A percentile compares a stretch with the other conserved stretches of the same genome.
Evolutionary conservation across 2,888 invertebrate species (phyloP).

Genomic region (Oeneis ivallda): DNA sequence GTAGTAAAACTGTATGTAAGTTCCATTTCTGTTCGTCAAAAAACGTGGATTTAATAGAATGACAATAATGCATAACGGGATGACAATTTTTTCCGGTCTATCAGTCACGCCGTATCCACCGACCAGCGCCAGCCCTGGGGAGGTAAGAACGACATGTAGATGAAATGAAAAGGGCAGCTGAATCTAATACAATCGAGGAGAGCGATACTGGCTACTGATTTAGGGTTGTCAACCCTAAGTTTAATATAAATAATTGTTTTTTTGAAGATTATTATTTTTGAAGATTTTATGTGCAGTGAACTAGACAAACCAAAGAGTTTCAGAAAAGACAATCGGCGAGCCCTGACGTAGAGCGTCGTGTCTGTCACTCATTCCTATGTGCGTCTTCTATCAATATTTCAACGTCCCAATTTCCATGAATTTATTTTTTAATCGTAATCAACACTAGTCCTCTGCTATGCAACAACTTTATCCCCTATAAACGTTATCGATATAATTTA

Average conservation of each 20-base stretch:
- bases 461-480: constrained; percentile 6
- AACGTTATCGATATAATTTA: constrained; percentile 17
- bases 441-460: not conserved
- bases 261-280: no score
- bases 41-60: not conserved
- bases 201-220: constrained; percentile 68
- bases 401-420: not conserved
- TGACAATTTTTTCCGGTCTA: constrained; percentile 28
- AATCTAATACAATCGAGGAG: constrained; percentile 81
- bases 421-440: not conserved
- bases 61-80: constrained; percentile 12
- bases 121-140: constrained; percentile 62
- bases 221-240: constrained; percentile 59
- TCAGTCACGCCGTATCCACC: constrained; percentile 59
- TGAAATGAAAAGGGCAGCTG: constrained; percentile 82
- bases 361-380: no score
- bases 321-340: no score
- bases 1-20: not conserved
- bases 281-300: no score
- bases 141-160: constrained; percentile 75
- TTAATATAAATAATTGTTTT: no score
- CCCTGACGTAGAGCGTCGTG: no score
- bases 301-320: no score
- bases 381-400: no score
- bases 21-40: not conserved